Evolutionary conservation across 2,888 invertebrate genomes (phyloP).

Genomic region (Bedellia somnulentella): DNA sequence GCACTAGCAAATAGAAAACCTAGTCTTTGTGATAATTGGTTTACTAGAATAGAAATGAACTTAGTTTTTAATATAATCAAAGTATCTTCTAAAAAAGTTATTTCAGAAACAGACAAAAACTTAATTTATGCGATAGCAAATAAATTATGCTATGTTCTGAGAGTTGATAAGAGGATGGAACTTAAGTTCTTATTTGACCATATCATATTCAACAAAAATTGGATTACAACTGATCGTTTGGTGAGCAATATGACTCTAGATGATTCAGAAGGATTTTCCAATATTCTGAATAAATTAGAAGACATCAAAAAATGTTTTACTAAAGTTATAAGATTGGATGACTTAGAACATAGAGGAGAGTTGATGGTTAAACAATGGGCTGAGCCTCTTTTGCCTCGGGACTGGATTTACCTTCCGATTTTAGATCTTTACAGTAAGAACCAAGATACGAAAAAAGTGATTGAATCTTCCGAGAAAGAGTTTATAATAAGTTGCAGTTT

Average conservation of each 20-base stretch:
- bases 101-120: slow-evolving; percentile 45
- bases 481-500: slow-evolving; percentile 52
- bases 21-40: slow-evolving; percentile 61
- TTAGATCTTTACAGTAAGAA: slow-evolving; percentile 60
- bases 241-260: slow-evolving; percentile 55
- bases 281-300: slow-evolving; percentile 27
- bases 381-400: slow-evolving; percentile 71
- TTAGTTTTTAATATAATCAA: slow-evolving; percentile 55
- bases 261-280: slow-evolving; percentile 38
- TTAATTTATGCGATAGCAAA: slow-evolving; percentile 59
- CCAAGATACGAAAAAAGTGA: slow-evolving; percentile 24
- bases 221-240: slow-evolving; percentile 60
- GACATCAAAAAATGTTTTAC: slow-evolving; percentile 43
- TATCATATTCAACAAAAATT: slow-evolving; percentile 63
- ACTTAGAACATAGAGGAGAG: slow-evolving; percentile 26
- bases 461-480: slow-evolving; percentile 37
- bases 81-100: slow-evolving; percentile 26
- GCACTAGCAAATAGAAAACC: slow-evolving; percentile 27
- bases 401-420: slow-evolving; percentile 80
- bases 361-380: slow-evolving; percentile 52
- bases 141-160: slow-evolving; percentile 63
- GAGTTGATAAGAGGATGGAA: slow-evolving; percentile 59
- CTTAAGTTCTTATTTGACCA: slow-evolving; percentile 59
- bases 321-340: slow-evolving; percentile 35
- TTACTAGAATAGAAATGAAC: slow-evolving; percentile 64